These are phyloP conservation scores for Anguilla anguilla DNA, from an alignment of 2,797 vertebrate species.

Conservation along the genomic window DNA sequence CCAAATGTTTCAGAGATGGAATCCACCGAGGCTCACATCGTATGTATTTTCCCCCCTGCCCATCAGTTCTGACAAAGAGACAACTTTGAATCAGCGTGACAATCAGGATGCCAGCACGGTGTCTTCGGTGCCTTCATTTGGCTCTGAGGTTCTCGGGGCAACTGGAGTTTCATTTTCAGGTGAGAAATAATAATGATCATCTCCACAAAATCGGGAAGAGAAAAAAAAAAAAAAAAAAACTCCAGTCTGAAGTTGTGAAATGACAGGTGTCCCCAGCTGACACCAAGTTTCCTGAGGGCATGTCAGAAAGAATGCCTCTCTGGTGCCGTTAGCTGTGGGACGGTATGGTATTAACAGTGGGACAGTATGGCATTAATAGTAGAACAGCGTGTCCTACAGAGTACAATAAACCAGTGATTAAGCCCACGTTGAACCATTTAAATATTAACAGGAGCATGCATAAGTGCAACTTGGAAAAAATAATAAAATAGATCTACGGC, in stretches of 20 bases:
- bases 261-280: slow-evolving; percentile 37
- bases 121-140: slow-evolving; percentile 28
- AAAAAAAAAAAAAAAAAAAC: not conserved
- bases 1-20: slow-evolving; percentile 22
- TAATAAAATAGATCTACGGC: not conserved
- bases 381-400: not conserved
- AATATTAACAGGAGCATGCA: not conserved
- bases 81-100: slow-evolving; percentile 20
- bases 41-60: slow-evolving; percentile 14
- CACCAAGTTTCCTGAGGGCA: slow-evolving; percentile 44
- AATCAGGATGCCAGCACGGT: slow-evolving; percentile 25
- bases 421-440: not conserved
- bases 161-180: slow-evolving; percentile 8
- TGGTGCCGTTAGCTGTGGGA: not conserved
- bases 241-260: slow-evolving; percentile 35
- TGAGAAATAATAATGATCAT: not conserved
- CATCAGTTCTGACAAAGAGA: slow-evolving; percentile 34
- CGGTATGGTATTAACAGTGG: not conserved
- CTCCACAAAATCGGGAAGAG: not conserved
- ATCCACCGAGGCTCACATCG: slow-evolving; percentile 16
- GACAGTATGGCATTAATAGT: not conserved
- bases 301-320: not conserved
- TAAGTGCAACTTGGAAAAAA: not conserved
- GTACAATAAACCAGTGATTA: not conserved
- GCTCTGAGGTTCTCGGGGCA: slow-evolving; percentile 16